Percentiles rank a stretch among this genome's conserved stretches.
Evolutionary conservation across 2,888 invertebrate genomes (phyloP).

Genomic region (Nymphalis c-album): DNA sequence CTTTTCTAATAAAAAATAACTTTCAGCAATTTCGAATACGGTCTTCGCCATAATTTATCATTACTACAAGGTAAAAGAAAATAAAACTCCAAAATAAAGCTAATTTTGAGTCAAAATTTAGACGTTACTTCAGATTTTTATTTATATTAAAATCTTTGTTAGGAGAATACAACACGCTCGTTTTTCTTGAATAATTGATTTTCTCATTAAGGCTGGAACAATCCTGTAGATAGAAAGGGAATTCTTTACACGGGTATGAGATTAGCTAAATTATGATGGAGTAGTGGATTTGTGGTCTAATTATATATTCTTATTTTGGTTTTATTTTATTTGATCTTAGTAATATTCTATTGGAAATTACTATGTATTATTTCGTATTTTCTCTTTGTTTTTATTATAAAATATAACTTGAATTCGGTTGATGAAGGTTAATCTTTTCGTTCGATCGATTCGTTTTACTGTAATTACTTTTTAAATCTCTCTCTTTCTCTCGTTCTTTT

Average conservation of each 20-base stretch:
- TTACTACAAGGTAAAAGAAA: not conserved
- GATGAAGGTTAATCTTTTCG: too few species aligned
- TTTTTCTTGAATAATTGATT: conserved; percentile 46
- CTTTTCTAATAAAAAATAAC: not conserved
- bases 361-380: too few species aligned
- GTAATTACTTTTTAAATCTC: too few species aligned
- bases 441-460: too few species aligned
- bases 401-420: too few species aligned
- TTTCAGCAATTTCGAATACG: not conserved
- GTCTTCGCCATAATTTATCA: not conserved
- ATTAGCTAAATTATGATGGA: conserved; percentile 33
- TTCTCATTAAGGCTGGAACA: conserved; percentile 40
- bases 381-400: too few species aligned
- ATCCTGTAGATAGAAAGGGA: conserved; percentile 39
- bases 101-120: conserved; percentile 9
- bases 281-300: conserved; percentile 27
- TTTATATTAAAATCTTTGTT: conserved; percentile 34
- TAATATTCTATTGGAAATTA: too few species aligned
- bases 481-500: too few species aligned
- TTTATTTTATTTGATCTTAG: conserved; percentile 4
- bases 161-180: conserved; percentile 38
- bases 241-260: conserved; percentile 31
- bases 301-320: conserved; percentile 29
- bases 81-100: not conserved
- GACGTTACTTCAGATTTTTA: conserved; percentile 36